Evolutionary conservation across 2,797 vertebrate genomes (phyloP), one percentile per base, ranked within the genome.

Genomic region (Diplodus puntazzo): DNA sequence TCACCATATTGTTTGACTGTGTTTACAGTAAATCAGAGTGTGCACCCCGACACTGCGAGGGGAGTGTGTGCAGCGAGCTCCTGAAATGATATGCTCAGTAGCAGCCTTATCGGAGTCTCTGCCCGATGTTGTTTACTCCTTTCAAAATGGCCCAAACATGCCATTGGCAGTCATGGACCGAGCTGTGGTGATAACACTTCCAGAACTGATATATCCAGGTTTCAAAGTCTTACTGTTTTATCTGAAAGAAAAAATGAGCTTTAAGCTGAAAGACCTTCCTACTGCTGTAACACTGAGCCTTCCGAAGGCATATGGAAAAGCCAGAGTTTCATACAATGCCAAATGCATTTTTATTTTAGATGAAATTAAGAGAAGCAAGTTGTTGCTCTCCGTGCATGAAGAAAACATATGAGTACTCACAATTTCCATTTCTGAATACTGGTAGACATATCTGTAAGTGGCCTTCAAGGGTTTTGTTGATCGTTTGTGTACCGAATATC

Each of bases 1-100:
- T 80, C 84, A 83, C 3, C 54, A 2, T 67, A 54, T 71, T 83
- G 66, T 80, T 68, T 45, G 18, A 27, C 49, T 53, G n/a, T 75
- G 46, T 20, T 84, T 76, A 80, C 72, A 65, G 66, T 74, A 63
- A 74, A 72, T 83, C 14, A 54, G 16, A 73, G 48, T 3, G 17
- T 64, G 39, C 76, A 61, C 53, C 49, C 23, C 48, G 25, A 12
- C 20, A n/a, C 30, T 74, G 21, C 42, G 27, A 77, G 12, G n/a
- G 48, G 18, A 46, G 18, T 9, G 57, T 11, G 23, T 61, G 20
- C 5, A 27, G 11, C 4, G 18, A 4, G 13, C 11, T n/a, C 4
- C 42, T 39, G 27, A 30, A 48, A 55, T 43, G 21, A 49, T 16
- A 1, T 17, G 52, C 25, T 53, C 62, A 30, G 21, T 8, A 6